Evolutionary conservation across 2,113 vertebrate species (phyloP).

Genomic region (Glaucomys volans): DNA sequence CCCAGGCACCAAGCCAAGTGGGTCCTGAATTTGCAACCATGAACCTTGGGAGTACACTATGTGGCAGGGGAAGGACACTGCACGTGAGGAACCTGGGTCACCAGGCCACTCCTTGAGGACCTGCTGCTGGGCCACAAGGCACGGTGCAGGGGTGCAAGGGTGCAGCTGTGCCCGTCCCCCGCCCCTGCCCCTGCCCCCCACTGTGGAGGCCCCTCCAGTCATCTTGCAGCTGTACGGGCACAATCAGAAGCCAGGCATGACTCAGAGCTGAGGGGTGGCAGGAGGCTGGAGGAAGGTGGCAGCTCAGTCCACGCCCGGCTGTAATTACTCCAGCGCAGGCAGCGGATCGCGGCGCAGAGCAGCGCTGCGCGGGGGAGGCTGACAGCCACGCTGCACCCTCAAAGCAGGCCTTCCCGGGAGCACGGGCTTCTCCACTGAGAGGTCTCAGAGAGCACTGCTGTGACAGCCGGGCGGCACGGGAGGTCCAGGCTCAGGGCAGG

Average conservation of each 20-base stretch:
- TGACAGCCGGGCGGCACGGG: neutral
- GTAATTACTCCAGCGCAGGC: slow-evolving; percentile 84
- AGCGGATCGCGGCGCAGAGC: slow-evolving; percentile 76
- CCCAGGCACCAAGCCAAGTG: neutral
- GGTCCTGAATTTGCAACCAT: neutral
- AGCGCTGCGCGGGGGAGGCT: slow-evolving; percentile 77
- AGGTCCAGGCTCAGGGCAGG: neutral
- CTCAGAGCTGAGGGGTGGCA: slow-evolving; percentile 74
- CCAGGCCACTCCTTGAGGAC: neutral
- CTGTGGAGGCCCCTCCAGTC: neutral
- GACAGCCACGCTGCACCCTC: slow-evolving; percentile 78
- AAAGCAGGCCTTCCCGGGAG: slow-evolving; percentile 70
- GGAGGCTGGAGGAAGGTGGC: slow-evolving; percentile 79
- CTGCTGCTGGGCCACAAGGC: neutral
- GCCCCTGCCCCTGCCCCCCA: neutral
- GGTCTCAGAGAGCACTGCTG: neutral
- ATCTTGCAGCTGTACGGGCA: slow-evolving; percentile 21
- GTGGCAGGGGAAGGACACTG: neutral
- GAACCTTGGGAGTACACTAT: fast-evolving
- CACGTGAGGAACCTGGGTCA: neutral
- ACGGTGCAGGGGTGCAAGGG: neutral
- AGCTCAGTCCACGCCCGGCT: slow-evolving; percentile 78
- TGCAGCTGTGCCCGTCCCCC: neutral
- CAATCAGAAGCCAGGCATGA: slow-evolving; percentile 51
- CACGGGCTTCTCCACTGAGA: neutral